Conservation (phyloP, 2,113 vertebrate species). For the Pan troglodytes region NHGRI_mPanTro3-v2.1_pri NC_072409.2:10946001-10946500, state of each 20-base stretch:
- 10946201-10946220: background rate
- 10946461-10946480: slow-evolving; percentile 93
- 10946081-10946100: too few relatives aligned
- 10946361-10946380: rapidly evolving
- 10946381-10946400: slow-evolving; percentile 98
- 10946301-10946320: background rate
- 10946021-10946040: rapidly evolving
- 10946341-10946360: background rate
- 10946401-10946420: slow-evolving; percentile 95
- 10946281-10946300: background rate
- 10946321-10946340: background rate
- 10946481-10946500: slow-evolving; percentile 97
- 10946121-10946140: background rate
- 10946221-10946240: background rate
- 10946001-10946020: background rate
- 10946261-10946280: rapidly evolving
- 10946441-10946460: slow-evolving; percentile 88
- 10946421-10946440: slow-evolving; percentile 92
- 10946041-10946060: background rate
- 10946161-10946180: background rate
- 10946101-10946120: background rate
- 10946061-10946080: too few relatives aligned
- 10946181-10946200: background rate
- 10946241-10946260: rapidly evolving
- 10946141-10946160: background rate